A percentile compares a stretch with the other conserved stretches of the same genome.
phyloP scores from a whole-genome alignment of 2,113 vertebrate species.

The Brachypodius melanocephalos region DNA sequence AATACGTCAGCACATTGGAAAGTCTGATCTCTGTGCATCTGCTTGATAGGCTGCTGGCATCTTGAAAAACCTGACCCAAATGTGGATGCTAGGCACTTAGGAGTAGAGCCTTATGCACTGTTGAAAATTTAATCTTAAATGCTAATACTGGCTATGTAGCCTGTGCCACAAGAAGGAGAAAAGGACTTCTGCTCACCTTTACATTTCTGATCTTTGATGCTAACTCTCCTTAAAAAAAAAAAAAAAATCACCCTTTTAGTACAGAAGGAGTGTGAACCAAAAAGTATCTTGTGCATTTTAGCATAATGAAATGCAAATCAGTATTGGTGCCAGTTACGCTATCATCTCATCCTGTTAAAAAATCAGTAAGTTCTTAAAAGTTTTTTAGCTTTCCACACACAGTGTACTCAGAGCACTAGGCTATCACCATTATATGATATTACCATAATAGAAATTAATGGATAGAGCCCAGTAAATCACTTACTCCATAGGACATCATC shows the following conservation, averaged over 20 bases:
- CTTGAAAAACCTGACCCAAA: constrained; percentile 29
- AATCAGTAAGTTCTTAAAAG: background rate
- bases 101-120: background rate
- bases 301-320: background rate
- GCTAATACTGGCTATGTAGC: background rate
- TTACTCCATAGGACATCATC: background rate
- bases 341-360: background rate
- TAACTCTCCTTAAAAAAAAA: background rate
- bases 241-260: background rate
- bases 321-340: background rate
- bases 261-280: background rate
- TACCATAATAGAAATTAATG: background rate
- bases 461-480: background rate
- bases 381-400: background rate
- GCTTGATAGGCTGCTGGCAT: background rate
- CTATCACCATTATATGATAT: background rate
- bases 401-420: background rate
- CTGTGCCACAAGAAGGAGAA: background rate
- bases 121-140: constrained; percentile 10
- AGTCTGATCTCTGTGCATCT: background rate
- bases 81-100: background rate
- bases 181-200: background rate
- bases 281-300: background rate
- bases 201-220: background rate
- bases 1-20: background rate